phyloP scores from a whole-genome alignment of 2,888 invertebrate species.

The Eupithecia vulgata region DNA sequence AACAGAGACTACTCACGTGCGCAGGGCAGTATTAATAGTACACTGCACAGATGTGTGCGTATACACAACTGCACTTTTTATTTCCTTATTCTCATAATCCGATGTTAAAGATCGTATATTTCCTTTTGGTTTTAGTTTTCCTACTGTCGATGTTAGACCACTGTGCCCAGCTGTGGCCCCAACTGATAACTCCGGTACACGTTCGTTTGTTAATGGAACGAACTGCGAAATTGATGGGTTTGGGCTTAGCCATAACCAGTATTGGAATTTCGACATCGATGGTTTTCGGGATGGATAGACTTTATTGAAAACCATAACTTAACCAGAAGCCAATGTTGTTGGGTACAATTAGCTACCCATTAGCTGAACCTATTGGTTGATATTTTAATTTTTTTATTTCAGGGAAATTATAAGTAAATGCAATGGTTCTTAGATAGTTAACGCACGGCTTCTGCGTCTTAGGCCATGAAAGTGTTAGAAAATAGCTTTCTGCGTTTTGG shows the following conservation, averaged over 20 bases:
- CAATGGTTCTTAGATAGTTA: not conserved
- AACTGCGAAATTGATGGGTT: constrained; percentile 40
- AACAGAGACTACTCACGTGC: not conserved
- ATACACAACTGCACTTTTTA: not conserved
- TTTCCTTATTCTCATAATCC: not conserved
- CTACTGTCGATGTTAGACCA: not conserved
- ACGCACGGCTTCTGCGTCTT: too few species aligned
- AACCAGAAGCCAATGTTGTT: not conserved
- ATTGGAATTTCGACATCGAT: constrained; percentile 17
- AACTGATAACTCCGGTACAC: constrained; percentile 43
- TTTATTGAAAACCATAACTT: not conserved
- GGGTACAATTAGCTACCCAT: too few species aligned
- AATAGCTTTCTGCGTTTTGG: too few species aligned
- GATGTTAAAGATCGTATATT: not conserved
- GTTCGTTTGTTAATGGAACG: constrained; percentile 45
- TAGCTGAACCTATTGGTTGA: too few species aligned
- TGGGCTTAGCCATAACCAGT: constrained; percentile 35
- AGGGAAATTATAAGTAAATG: too few species aligned
- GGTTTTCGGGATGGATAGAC: not conserved
- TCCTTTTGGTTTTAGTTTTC: not conserved
- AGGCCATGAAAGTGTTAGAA: too few species aligned
- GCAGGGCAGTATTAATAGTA: not conserved
- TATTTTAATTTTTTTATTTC: too few species aligned
- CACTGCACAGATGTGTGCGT: not conserved
- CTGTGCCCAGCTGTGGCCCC: constrained; percentile 30